phyloP scores from a whole-genome alignment of 2,797 vertebrate genomes.

The Delichon dasypus region DNA sequence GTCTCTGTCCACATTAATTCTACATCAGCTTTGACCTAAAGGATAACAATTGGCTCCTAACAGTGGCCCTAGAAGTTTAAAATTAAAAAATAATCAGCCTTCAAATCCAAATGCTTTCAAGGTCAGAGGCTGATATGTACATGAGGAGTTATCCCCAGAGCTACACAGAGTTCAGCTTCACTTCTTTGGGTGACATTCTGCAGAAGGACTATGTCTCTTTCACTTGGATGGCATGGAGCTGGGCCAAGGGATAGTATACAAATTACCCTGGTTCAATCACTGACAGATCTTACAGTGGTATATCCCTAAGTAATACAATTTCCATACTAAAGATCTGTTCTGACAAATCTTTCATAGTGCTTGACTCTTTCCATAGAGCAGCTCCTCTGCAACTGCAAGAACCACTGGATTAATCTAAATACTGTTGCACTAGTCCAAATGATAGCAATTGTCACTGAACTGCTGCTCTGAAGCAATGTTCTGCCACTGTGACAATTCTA shows the following conservation, averaged over 20 bases:
- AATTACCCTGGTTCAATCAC: neutral
- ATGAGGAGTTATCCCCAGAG: neutral
- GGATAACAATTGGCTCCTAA: neutral
- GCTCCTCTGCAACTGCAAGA: neutral
- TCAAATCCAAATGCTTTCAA: neutral
- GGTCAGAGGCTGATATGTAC: neutral
- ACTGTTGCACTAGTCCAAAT: neutral
- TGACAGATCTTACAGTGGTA: neutral
- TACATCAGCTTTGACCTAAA: neutral
- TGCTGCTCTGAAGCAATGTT: neutral
- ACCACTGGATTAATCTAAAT: neutral
- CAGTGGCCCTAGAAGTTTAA: neutral
- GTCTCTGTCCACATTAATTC: neutral
- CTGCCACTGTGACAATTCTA: neutral
- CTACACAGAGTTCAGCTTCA: neutral
- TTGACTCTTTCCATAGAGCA: neutral
- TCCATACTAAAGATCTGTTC: neutral
- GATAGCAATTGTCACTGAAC: neutral
- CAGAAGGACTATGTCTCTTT: neutral
- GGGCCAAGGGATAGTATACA: neutral
- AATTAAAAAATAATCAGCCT: neutral
- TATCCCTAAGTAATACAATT: neutral
- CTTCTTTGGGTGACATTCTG: neutral
- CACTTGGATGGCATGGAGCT: neutral
- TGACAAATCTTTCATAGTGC: neutral